Evolutionary conservation across 2,888 invertebrate species (phyloP).

Genomic region (Alviniconcha strummeri): DNA sequence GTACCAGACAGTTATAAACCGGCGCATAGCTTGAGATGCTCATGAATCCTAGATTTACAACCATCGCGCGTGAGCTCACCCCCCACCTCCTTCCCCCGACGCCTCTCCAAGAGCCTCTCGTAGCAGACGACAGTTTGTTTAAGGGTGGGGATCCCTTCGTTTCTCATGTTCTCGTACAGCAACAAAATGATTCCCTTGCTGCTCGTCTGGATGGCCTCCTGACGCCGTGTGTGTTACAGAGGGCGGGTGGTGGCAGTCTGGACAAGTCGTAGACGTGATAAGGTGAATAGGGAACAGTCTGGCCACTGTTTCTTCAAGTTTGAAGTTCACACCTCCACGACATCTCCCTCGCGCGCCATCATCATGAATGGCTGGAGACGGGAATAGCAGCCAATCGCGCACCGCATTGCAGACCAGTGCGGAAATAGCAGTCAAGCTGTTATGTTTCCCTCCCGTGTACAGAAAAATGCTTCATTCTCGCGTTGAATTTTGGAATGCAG

Average conservation of each 20-base stretch:
- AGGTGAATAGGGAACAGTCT: conserved; percentile 1
- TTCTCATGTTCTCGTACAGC: background rate
- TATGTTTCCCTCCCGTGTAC: conserved; percentile 19
- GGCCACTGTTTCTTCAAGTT: conserved; percentile 23
- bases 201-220: background rate
- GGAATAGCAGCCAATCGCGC: conserved; percentile 35
- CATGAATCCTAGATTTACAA: too few species aligned
- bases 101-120: background rate
- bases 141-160: background rate
- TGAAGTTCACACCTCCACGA: conserved; percentile 32
- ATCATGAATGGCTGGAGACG: conserved; percentile 35
- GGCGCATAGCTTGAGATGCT: too few species aligned
- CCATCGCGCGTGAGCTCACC: too few species aligned
- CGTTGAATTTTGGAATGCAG: background rate
- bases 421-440: conserved; percentile 26
- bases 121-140: conserved; percentile 29
- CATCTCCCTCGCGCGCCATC: conserved; percentile 30
- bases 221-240: background rate
- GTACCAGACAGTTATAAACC: too few species aligned
- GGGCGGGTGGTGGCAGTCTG: background rate
- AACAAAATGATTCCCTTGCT: background rate
- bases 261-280: conserved; percentile 1
- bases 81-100: background rate
- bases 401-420: conserved; percentile 24
- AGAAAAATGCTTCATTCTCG: background rate